Base-by-base conservation (phyloP, 2,113 vertebrate genomes). In the Sorex araneus region DNA sequence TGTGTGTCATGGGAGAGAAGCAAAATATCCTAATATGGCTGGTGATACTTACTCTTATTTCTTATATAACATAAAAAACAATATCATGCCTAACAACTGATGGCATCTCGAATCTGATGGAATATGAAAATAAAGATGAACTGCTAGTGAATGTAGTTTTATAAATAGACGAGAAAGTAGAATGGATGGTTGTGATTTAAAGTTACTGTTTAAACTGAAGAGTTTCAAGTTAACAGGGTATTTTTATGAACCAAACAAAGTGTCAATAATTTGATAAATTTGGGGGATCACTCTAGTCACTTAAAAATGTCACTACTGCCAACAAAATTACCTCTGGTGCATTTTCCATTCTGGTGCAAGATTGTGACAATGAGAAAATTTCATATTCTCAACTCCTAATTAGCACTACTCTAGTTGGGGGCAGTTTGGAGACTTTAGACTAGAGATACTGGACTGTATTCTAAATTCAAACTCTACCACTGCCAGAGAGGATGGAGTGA, bases 31-130 rank as follows among this genome's bases (percentile, higher is more conserved):
- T 75, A 57, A 80, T 13, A 71, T 28, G 92, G 75, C 1, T 36
- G 43, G 30, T 47, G 67, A 10, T 40, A 60, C 75, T 86, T 81
- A 82, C 36, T 85, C 15, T 84, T 75, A 66, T 70, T 81, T 76
- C 67, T 71, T 12, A 4, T 50, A n/a, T n/a, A 77, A 85, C 66
- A 81, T 25, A 77, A 92, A 92, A 90, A 82, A 18, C 34, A 93
- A 28, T 4, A 13, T 4, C 28, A 18, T 60, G 18, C 73, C 50
- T 84, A 83, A 45, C 0, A 89, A 77, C 4, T 73, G 67, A 67
- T 36, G 25, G 28, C 19, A 89, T 87, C 91, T 89, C 40, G 66
- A 28, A 89, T 79, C 63, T 74, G 77, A 77, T 25, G 30, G 94
- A 66, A 79, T n/a, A 36, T 25, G 84, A 10, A 78, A 92, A 64